Base-by-base conservation (phyloP, 2,113 vertebrate species). In the Petrocephalus microphthalmus region DNA sequence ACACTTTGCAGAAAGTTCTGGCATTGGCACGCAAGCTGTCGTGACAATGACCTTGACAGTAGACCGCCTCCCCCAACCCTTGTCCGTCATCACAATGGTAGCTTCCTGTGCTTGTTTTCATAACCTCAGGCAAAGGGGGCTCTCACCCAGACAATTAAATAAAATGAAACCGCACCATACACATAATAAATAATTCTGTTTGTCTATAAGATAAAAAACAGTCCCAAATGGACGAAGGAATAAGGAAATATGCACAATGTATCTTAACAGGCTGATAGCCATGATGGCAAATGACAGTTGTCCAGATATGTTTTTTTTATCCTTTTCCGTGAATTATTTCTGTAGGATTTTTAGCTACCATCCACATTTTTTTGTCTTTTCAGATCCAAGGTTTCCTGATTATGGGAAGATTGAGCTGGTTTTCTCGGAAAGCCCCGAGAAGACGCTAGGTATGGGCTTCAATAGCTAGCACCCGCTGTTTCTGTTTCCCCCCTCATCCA, bases 371-470 rank as follows among this genome's bases (percentile, higher is more conserved):
- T 17, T 78, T 92, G 78, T 93, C 7, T 91, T 92, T 93, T 86
- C 92, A 99, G 98, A 99, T 93, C 93, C 95, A 17, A 94, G 95
- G 82, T 99, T 99, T 91, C 97, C 96, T 84, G 96, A 96, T 84
- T 93, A 95, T 0, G 95, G 97, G 87, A 97, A 95, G 93, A 94
- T 99, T 85, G 97, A 99, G 89, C 91, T 99, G 84, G 90, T 99
- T 52, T 96, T 99, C 92, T 98, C 97, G n/a, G 95, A 94, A 89
- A 95, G 95, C 25, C 96, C 96, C 0, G 96, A 97, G 89, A 97
- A 95, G 93, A 94, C 96, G 20, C 92, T 92, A 96, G 96, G 97
- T 97, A 92, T 85, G 67, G 2, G 15, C n/a, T 25, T 74, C 7
- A 4, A 19, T n/a, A 54, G 52, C 52, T 56, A 19, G 7, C 17